phyloP scores from a whole-genome alignment of 2,113 vertebrate species.

The human (Homo sapiens) region GRCh38 chr22:46796501-46797000 shows the following conservation, averaged over 20 bases:
- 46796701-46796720: background rate
- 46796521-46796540: fast-evolving
- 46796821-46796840: background rate
- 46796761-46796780: fast-evolving
- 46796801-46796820: background rate
- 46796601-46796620: fast-evolving
- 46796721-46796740: background rate
- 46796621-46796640: fast-evolving
- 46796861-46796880: too few species aligned
- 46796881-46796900: too few species aligned
- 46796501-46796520: background rate
- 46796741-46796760: fast-evolving
- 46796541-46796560: fast-evolving
- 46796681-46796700: background rate
- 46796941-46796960: background rate
- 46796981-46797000: background rate
- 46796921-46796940: background rate
- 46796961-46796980: background rate
- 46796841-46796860: background rate
- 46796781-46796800: fast-evolving
- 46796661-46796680: fast-evolving
- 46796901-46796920: fast-evolving
- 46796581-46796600: background rate
- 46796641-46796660: fast-evolving
- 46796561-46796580: background rate